Evolutionary conservation across 2,113 vertebrate genomes (phyloP), one percentile per base, ranked within the genome.

Genomic region (Salminus brasiliensis): DNA sequence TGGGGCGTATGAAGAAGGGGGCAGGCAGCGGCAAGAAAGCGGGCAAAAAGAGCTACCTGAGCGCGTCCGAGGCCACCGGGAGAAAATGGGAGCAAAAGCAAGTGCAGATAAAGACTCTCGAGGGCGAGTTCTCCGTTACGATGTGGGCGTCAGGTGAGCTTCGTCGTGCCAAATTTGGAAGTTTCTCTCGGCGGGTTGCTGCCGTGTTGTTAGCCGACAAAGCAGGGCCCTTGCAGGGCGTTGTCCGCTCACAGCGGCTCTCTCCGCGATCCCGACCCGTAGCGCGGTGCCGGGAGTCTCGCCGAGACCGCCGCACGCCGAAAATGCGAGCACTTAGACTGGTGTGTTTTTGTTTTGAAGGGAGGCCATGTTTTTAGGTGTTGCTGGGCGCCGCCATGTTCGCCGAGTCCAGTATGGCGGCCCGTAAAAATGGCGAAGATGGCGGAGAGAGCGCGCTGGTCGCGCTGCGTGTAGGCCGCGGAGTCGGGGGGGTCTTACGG

Each of bases 371-470:
- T 97, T 97, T 88, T 94, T 93, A 93, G 92, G 94, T 95, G 95
- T 95, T 90, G 93, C 94, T 97, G 97, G 97, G 97, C 97, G 97
- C 97, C 97, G 97, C 96, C 97, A 98, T 98, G 94, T 98, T 98
- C 97, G 95, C 96, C 93, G 92, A 95, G 94, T 95, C 94, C 92
- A 94, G 95, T 95, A 98, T 97, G 97, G 97, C 96, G 95, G 97
- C 95, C 95, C 95, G 95, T 95, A 97, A 95, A 98, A 84, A 94
- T 94, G 93, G 93, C 83, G 88, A 90, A 95, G 92, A 95, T 96
- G 95, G 95, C 95, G 94, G 71, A 76, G 78, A 72, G 81, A 83
- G 76, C 39, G 83, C 80, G 86, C 88, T 87, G 91, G 88, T 85
- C 88, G 85, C 62, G n/a, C 16, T 59, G 59, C 59, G 67, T 79